Percentiles rank a stretch among this genome's conserved stretches.
These are phyloP conservation scores for Drosophila subpulchrella DNA, from an alignment of 1,140 invertebrate species.

Conservation along the genomic window DNA sequence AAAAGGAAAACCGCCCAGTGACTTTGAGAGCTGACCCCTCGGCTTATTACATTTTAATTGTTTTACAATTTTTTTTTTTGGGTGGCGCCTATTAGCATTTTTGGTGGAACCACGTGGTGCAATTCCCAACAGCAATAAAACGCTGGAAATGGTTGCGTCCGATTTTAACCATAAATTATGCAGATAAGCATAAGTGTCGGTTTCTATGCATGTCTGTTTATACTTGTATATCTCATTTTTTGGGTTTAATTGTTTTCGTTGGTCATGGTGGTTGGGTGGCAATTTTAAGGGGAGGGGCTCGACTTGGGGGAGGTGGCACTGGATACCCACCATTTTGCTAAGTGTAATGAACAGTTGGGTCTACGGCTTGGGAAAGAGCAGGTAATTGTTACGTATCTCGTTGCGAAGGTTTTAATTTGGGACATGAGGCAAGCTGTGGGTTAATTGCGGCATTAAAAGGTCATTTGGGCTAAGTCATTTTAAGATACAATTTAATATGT, in stretches of 20 bases:
- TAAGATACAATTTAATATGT: neutral
- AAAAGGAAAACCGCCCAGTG: slow-evolving; percentile 41
- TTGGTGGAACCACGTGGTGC: slow-evolving; percentile 67
- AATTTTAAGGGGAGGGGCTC: neutral
- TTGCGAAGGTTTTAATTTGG: slow-evolving; percentile 5
- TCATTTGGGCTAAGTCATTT: neutral
- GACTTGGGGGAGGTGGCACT: neutral
- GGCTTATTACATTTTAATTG: slow-evolving; percentile 81
- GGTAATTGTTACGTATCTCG: slow-evolving; percentile 25
- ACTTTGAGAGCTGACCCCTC: slow-evolving; percentile 48
- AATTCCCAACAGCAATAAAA: slow-evolving; percentile 63
- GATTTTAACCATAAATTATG: slow-evolving; percentile 80
- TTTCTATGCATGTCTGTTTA: slow-evolving; percentile 39
- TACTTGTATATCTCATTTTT: slow-evolving; percentile 39
- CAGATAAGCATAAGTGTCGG: slow-evolving; percentile 72
- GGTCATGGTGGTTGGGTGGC: slow-evolving; percentile 28
- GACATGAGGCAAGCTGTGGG: slow-evolving; percentile 15
- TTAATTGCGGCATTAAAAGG: slow-evolving; percentile 17
- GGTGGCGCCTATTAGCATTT: slow-evolving; percentile 77
- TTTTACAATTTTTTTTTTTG: slow-evolving; percentile 69
- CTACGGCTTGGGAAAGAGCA: slow-evolving; percentile 24
- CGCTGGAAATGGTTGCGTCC: slow-evolving; percentile 57
- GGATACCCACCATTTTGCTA: slow-evolving; percentile 34
- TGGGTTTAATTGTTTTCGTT: slow-evolving; percentile 58
- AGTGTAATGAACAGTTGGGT: slow-evolving; percentile 53